phyloP scores from a whole-genome alignment of 2,113 vertebrate species.

The Otolemur garnettii region DNA sequence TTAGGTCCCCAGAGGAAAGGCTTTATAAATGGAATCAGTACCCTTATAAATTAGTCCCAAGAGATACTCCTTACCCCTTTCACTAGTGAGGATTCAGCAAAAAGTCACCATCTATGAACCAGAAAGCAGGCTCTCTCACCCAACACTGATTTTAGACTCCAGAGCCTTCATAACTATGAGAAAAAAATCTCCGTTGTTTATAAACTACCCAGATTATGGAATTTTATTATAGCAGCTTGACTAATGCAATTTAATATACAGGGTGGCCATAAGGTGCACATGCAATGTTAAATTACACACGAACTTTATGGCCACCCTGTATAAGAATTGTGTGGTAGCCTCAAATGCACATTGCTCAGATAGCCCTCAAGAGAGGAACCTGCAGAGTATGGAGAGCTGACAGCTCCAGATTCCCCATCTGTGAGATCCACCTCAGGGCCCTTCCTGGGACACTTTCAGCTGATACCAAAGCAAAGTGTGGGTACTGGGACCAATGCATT shows the following conservation, averaged over 20 bases:
- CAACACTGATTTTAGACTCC: neutral
- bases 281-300: too few relatives aligned
- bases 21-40: neutral
- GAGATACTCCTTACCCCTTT: neutral
- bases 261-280: too few relatives aligned
- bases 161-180: neutral
- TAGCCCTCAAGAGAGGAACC: neutral
- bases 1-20: neutral
- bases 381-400: neutral
- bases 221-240: neutral
- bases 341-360: neutral
- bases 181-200: neutral
- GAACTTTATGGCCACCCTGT: too few relatives aligned
- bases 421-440: neutral
- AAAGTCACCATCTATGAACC: neutral
- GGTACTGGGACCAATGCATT: rapidly evolving
- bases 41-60: neutral
- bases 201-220: neutral
- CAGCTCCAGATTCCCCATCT: neutral
- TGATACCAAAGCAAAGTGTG: too few relatives aligned
- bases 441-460: too few relatives aligned
- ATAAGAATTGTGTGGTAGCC: neutral
- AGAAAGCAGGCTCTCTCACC: neutral
- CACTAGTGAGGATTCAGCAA: neutral
- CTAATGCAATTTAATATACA: neutral